Evolutionary conservation across 2,113 vertebrate species (phyloP), one percentile per base, ranked within the genome.

Genomic region (Capricornis sumatraensis): DNA sequence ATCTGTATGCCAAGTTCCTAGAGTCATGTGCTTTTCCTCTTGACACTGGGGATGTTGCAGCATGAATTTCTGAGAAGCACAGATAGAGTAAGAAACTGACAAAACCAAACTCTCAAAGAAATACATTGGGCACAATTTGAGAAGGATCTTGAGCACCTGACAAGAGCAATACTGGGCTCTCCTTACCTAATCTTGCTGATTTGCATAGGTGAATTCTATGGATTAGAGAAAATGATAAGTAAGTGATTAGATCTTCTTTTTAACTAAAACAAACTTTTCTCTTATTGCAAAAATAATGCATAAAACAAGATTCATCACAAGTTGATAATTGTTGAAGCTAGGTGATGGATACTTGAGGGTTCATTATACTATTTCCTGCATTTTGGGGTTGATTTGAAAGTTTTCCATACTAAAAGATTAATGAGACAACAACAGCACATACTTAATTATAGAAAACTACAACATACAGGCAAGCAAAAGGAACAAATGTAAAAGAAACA

Each of bases 181-280:
- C 15, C 7, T 86, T 83, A 84, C 13, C 92, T 91, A 93, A 60
- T 47, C 57, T 50, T 84, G 53, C 28, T 82, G 14, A 55, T 94
- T 96, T 94, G 40, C 9, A 55, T 89, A 95, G 33, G 25, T 74
- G 14, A 57, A 17, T 36, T 87, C 21, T 52, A 21, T 19, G 2
- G 28, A 16, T 71, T 84, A 87, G 27, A 86, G 36, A 94, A 96
- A 94, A 89, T 92, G 8, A 85, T 94, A 88, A 96, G 6, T 30
- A 76, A 28, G 30, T 10, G 5, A 89, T 43, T 96, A 71, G 11
- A 50, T 92, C 43, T 82, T 92, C 10, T 94, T 96, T 87, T 86
- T 50, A 82, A 78, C 36, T 81, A 91, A 88, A 79, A 67, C 84
- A 4, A 96, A 52, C 23, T 25, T 36, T 62, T 82, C 97, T 58